phyloP scores from a whole-genome alignment of 1,140 invertebrate species.

The Atta cephalotes region DNA sequence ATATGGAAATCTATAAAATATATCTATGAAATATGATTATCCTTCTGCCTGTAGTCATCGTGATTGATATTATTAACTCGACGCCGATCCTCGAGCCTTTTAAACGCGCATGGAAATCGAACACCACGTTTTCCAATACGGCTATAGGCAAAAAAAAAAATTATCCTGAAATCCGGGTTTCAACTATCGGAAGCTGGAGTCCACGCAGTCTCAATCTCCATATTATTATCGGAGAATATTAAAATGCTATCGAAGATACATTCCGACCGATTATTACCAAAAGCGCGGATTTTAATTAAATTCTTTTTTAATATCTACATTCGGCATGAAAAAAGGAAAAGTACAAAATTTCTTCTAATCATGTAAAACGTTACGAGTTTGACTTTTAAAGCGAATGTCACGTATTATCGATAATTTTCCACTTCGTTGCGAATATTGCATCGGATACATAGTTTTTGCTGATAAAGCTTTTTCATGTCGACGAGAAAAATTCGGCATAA shows the following conservation, averaged over 20 bases:
- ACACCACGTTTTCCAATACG: constrained; percentile 50
- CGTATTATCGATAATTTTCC: constrained; percentile 31
- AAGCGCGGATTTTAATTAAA: constrained; percentile 54
- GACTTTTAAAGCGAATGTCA: neutral
- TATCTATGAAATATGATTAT: constrained; percentile 26
- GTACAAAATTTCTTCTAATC: constrained; percentile 29
- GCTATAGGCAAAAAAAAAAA: constrained; percentile 26
- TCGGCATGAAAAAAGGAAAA: neutral
- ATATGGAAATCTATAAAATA: constrained; percentile 7
- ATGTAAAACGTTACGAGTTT: neutral
- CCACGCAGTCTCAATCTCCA: constrained; percentile 18
- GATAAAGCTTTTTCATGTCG: neutral
- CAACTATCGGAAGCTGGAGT: constrained; percentile 44
- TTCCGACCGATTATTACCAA: constrained; percentile 41
- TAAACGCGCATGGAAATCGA: constrained; percentile 41
- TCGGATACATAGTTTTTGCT: neutral
- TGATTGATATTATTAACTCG: constrained; percentile 40
- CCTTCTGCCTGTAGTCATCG: neutral
- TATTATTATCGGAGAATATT: constrained; percentile 59
- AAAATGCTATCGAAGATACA: constrained; percentile 62
- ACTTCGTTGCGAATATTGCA: constrained; percentile 15
- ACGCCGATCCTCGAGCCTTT: constrained; percentile 32
- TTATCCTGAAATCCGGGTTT: constrained; percentile 43
- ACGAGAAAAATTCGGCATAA: neutral
- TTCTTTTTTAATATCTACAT: constrained; percentile 48